A percentile compares a stretch with the other conserved stretches of the same genome.
Evolutionary conservation across 2,888 invertebrate genomes (phyloP).

Genomic region (Orthonevra nobilis): DNA sequence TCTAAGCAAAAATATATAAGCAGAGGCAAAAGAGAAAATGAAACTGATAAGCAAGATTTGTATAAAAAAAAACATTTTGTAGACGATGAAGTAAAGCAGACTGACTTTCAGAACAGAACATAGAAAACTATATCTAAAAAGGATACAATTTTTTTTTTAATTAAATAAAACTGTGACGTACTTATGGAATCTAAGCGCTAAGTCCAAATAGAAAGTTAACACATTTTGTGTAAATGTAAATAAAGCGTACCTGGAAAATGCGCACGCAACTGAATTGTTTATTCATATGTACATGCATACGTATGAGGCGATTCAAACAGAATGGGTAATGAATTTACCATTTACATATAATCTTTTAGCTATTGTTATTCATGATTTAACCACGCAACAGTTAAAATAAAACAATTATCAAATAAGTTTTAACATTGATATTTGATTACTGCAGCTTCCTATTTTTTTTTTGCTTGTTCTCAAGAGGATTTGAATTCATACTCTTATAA

Average conservation of each 20-base stretch:
- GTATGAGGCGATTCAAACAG: too few relatives aligned
- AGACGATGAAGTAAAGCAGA: slow-evolving; percentile 61
- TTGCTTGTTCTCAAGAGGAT: too few relatives aligned
- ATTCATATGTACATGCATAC: too few relatives aligned
- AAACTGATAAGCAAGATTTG: slow-evolving; percentile 16
- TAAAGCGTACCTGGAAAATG: slow-evolving; percentile 25
- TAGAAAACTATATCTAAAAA: slow-evolving; percentile 6
- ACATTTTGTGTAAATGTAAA: slow-evolving; percentile 40
- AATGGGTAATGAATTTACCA: too few relatives aligned
- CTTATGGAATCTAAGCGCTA: slow-evolving; percentile 1
- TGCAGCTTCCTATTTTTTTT: too few relatives aligned
- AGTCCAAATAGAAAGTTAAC: neutral
- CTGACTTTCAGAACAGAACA: slow-evolving; percentile 44
- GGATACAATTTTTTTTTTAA: neutral
- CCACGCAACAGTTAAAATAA: slow-evolving; percentile 40
- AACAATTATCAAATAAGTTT: slow-evolving; percentile 24
- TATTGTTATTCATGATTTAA: slow-evolving; percentile 48
- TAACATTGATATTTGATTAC: too few relatives aligned
- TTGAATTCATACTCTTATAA: too few relatives aligned
- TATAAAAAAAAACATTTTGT: slow-evolving; percentile 32
- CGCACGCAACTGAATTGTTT: slow-evolving; percentile 20
- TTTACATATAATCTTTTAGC: slow-evolving; percentile 47
- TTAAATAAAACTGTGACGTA: too few relatives aligned
- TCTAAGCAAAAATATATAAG: slow-evolving; percentile 10
- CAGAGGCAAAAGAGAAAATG: slow-evolving; percentile 12